Percentiles rank a stretch among this genome's conserved stretches.
Conservation (phyloP, 2,797 vertebrate genomes). For the Takifugu rubripes region DNA sequence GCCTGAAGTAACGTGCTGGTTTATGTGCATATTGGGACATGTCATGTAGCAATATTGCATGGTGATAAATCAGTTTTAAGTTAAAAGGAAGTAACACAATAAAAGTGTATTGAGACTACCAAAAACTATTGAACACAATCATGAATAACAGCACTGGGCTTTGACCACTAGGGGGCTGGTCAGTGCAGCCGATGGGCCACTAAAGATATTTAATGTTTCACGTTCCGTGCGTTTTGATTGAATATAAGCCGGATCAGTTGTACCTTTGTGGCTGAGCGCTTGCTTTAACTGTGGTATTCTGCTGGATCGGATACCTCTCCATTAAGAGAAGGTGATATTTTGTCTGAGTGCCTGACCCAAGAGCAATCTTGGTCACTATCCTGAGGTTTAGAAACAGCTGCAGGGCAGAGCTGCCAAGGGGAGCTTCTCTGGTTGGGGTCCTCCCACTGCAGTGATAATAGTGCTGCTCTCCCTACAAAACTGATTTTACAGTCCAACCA, state of each 20-base stretch:
- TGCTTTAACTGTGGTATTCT: constrained; percentile 9
- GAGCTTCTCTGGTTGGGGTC: constrained; percentile 59
- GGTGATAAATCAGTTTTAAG: too few species aligned
- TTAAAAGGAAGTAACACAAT: neutral
- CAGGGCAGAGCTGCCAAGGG: constrained; percentile 55
- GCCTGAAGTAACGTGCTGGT: too few species aligned
- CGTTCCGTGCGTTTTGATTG: constrained; percentile 1
- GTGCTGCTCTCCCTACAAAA: constrained; percentile 32
- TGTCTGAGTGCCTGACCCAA: constrained; percentile 36
- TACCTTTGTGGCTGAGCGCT: constrained; percentile 1
- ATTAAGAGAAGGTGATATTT: constrained; percentile 25
- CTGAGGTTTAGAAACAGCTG: constrained; percentile 69
- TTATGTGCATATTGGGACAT: too few species aligned
- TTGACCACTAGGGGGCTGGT: constrained; percentile 47
- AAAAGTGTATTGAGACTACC: neutral
- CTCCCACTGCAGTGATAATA: constrained; percentile 54
- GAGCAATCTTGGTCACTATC: constrained; percentile 55
- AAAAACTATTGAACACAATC: neutral
- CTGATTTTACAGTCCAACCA: constrained; percentile 17
- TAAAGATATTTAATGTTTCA: neutral
- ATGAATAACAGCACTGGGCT: neutral
- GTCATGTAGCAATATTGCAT: too few species aligned
- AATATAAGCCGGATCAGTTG: constrained; percentile 12
- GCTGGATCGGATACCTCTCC: constrained; percentile 17
- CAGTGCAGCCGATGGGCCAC: constrained; percentile 17